Base-by-base conservation (phyloP, 2,888 invertebrate genomes). In the Scaptomyza polygonia region DNA sequence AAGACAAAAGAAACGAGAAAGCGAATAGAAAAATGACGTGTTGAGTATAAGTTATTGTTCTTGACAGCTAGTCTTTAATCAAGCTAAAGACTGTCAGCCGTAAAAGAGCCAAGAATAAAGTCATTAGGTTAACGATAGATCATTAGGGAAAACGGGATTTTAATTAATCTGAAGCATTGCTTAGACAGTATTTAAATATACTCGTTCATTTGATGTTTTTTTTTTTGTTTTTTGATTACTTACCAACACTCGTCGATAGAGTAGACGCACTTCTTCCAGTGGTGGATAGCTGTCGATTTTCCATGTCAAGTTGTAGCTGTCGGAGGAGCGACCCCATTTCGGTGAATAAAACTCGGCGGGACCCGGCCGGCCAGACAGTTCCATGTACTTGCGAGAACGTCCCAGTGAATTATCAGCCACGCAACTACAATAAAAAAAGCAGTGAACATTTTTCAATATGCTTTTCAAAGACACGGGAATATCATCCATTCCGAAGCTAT, bases 231-330 rank as follows among this genome's bases (percentile, higher is more conserved):
- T 5, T 0, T 6, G 6, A 7, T 2, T 32, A 88, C 91, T 90
- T 78, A 95, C 95, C 92, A 95, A 93, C 0, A 95, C 92, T 87
- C 95, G 94, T 73, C 95, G 92, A 86, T 95, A 95, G 9, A 95
- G 93, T 53, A 95, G 93, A 47, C 95, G 89, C 72, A 95, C 94
- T 91, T 95, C 95, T 77, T 95, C 94, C 18, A 95, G 92, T 51
- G 95, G 95, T 34, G 95, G 95, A 91, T 95, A 95, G 90, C 95
- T 95, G 92, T 95, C 95, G 52, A 95, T 94, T 65, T 93, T 93
- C 93, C 95, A 95, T 71, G 94, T 93, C 51, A 95, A 93, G 86
- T 94, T 93, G 92, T 95, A 95, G 49, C 93, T 92, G 81, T 93
- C 93, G 62, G 93, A 92, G 18, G 93, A 91, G 39, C 93, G 92